Percentiles rank a stretch among this genome's conserved stretches.
These are phyloP conservation scores for Ooceraea biroi DNA, from an alignment of 1,140 invertebrate genomes.

Conservation along the genomic window DNA sequence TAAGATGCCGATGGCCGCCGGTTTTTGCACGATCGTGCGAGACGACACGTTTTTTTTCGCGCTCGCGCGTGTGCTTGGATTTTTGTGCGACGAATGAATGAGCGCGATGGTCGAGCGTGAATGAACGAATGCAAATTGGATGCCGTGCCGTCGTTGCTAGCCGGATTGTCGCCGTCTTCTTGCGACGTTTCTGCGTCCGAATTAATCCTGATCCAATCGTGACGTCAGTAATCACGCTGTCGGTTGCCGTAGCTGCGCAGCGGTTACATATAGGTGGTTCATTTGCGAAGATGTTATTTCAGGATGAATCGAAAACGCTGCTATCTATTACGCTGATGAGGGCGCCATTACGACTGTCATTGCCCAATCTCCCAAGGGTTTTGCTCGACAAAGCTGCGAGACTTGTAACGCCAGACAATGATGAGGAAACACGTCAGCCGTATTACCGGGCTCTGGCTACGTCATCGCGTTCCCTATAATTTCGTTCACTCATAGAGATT, in stretches of 20 bases:
- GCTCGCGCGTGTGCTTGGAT: neutral
- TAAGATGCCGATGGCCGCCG: slow-evolving; percentile 18
- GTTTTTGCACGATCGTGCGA: slow-evolving; percentile 37
- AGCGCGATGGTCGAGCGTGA: slow-evolving; percentile 26
- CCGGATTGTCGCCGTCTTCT: slow-evolving; percentile 23
- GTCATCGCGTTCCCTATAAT: neutral
- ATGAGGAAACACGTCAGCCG: neutral
- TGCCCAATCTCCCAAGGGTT: slow-evolving; percentile 22
- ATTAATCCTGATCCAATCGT: slow-evolving; percentile 34
- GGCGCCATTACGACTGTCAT: neutral
- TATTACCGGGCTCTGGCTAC: neutral
- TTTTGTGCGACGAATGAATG: slow-evolving; percentile 48
- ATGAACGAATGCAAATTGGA: slow-evolving; percentile 62
- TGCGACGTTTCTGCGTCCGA: slow-evolving; percentile 31
- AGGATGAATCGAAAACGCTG: slow-evolving; percentile 18
- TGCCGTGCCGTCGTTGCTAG: slow-evolving; percentile 17
- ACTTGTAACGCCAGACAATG: neutral
- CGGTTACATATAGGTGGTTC: neutral
- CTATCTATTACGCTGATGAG: slow-evolving; percentile 33
- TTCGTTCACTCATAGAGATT: neutral
- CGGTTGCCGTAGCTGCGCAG: neutral
- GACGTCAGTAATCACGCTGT: slow-evolving; percentile 37
- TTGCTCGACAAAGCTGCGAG: slow-evolving; percentile 7
- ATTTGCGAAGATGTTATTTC: slow-evolving; percentile 40
- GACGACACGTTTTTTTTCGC: slow-evolving; percentile 27